Conservation (phyloP, 2,888 invertebrate species). For the Macrophya alboannulata region DNA sequence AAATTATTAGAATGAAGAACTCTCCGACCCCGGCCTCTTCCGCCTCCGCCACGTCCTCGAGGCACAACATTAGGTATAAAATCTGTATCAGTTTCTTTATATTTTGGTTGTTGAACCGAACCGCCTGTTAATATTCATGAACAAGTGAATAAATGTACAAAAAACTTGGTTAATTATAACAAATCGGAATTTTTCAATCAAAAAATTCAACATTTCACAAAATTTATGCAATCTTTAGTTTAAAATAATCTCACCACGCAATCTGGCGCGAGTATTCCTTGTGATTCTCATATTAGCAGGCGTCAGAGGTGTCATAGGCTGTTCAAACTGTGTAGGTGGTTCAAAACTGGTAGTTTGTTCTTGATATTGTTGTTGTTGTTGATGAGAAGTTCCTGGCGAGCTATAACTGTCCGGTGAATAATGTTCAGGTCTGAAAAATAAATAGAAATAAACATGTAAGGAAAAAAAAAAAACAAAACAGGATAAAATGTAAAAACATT, state of each 20-base stretch:
- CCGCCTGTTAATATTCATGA: slow-evolving; percentile 66
- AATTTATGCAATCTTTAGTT: neutral
- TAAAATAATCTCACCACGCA: slow-evolving; percentile 72
- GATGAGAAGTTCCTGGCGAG: slow-evolving; percentile 75
- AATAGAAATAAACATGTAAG: neutral
- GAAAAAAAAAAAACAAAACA: neutral
- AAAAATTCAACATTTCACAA: neutral
- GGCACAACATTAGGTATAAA: slow-evolving; percentile 69
- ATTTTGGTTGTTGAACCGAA: slow-evolving; percentile 76
- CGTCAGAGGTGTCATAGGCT: slow-evolving; percentile 78
- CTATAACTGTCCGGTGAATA: slow-evolving; percentile 76
- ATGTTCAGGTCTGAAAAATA: slow-evolving; percentile 71
- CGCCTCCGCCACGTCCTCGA: slow-evolving; percentile 79
- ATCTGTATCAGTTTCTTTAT: slow-evolving; percentile 77
- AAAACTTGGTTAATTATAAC: neutral
- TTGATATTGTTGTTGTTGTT: slow-evolving; percentile 68
- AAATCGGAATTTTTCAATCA: neutral
- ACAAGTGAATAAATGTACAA: neutral
- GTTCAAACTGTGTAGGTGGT: slow-evolving; percentile 75
- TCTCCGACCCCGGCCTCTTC: slow-evolving; percentile 80
- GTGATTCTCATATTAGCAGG: slow-evolving; percentile 79
- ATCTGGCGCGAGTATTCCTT: slow-evolving; percentile 78
- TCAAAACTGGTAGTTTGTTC: slow-evolving; percentile 73
- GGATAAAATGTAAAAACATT: neutral
- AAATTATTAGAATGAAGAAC: slow-evolving; percentile 70